Evolutionary conservation across 2,888 invertebrate species (phyloP), one percentile per base, ranked within the genome.

Genomic region (Meteorus colon): DNA sequence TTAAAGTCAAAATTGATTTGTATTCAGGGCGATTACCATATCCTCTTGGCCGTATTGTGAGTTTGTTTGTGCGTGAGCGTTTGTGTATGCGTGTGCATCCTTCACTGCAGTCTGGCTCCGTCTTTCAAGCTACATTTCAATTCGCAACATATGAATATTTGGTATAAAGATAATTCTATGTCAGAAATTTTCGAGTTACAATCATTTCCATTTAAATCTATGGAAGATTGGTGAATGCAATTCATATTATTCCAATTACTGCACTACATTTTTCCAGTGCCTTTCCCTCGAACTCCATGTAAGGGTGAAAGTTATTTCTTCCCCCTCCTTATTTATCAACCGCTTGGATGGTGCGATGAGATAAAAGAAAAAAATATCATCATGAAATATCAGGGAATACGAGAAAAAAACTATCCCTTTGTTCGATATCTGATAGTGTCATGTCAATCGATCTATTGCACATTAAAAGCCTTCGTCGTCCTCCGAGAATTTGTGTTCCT

Each of bases 1-100:
- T 80, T 75, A 69, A 75, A 79, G 73, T 79, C 71, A 27, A 65
- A 78, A 81, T 81, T 76, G 72, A 79, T 81, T 81, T 73, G 69
- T 73, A 59, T 75, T 62, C 62, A 19, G 12, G 62, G n/a, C 29
- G 48, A 67, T 67, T 48, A 67, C 48, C 24, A 24, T 24, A 24
- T 24, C 24, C 24, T 24, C 24, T 24, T 24, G 24, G 24, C 24
- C 24, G 24, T 24, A 24, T 24, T 24, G 24, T 24, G 24, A 24
- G 24, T 24, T 24, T 24, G 24, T 24, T 24, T 24, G 24, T 24
- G 24, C 24, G 24, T 24, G 24, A 24, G 24, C 24, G 24, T 24
- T 24, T 24, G 24, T 1, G 1, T 24, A 24, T 24, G 1, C 24
- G 24, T 24, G 24, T 24, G 24, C 24, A 24, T 24, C 24, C 24